A percentile compares a stretch with the other conserved stretches of the same genome.
phyloP scores from a whole-genome alignment of 1,140 invertebrate genomes.

The Heliconius hewitsoni region DNA sequence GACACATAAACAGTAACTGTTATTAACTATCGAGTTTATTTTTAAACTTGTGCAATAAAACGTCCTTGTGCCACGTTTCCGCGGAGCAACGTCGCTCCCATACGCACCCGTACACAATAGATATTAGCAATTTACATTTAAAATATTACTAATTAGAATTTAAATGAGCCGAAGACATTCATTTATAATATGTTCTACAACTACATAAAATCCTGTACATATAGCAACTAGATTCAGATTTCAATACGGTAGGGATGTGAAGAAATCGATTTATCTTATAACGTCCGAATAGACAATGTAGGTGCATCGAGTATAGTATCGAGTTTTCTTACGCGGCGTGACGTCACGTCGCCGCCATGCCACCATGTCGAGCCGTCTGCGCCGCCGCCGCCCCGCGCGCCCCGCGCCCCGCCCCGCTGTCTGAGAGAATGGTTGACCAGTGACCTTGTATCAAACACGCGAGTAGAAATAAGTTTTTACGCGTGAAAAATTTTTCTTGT shows the following conservation, averaged over 20 bases:
- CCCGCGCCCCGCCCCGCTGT: conserved; percentile 59
- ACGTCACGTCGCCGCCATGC: conserved; percentile 64
- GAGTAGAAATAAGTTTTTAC: conserved; percentile 68
- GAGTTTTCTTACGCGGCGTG: conserved; percentile 69
- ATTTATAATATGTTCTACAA: background rate
- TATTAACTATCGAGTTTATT: background rate
- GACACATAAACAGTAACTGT: background rate
- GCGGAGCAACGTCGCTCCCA: background rate
- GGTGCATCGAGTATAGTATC: conserved; percentile 36
- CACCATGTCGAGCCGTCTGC: conserved; percentile 69
- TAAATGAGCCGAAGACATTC: conserved; percentile 7
- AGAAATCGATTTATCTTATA: conserved; percentile 1
- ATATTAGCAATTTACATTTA: conserved; percentile 12
- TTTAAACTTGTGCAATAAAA: conserved; percentile 13
- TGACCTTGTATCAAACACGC: conserved; percentile 63
- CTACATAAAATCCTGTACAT: background rate
- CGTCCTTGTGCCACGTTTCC: conserved; percentile 6
- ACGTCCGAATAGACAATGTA: background rate
- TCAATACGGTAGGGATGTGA: background rate
- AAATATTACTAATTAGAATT: conserved; percentile 31
- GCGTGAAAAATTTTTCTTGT: conserved; percentile 68
- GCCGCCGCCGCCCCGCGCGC: conserved; percentile 61
- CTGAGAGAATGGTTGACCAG: conserved; percentile 76
- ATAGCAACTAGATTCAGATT: background rate
- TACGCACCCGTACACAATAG: conserved; percentile 8